These are phyloP conservation scores for Willisornis vidua DNA, from an alignment of 2,113 vertebrate genomes.

Conservation along the genomic window DNA sequence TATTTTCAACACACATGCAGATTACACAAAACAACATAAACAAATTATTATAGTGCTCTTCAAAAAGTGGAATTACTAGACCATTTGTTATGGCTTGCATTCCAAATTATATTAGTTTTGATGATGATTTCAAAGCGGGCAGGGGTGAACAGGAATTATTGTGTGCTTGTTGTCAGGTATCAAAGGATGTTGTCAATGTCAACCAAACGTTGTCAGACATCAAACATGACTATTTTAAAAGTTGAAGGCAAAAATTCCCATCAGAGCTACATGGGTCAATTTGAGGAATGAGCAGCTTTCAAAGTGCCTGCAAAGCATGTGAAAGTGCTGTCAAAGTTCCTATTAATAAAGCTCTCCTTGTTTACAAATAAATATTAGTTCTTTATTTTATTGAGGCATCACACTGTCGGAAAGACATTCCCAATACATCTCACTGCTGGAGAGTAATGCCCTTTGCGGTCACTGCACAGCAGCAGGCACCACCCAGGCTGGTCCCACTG, in stretches of 20 bases:
- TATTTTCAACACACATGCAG: not conserved
- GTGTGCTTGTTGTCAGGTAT: not conserved
- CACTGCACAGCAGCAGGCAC: accelerated
- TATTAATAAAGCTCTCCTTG: not conserved
- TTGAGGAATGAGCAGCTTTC: accelerated
- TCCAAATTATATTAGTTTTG: not conserved
- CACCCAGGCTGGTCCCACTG: not conserved
- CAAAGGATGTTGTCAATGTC: not conserved
- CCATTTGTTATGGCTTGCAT: not conserved
- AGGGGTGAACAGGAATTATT: not conserved
- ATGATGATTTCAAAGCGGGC: accelerated
- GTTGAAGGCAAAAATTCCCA: accelerated
- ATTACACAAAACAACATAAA: not conserved
- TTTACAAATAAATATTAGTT: not conserved
- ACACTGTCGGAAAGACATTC: too few relatives aligned
- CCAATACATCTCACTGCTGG: accelerated
- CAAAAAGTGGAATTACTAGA: not conserved
- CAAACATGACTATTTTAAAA: not conserved
- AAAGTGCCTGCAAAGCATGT: accelerated
- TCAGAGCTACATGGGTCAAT: not conserved
- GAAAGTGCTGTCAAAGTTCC: too few relatives aligned
- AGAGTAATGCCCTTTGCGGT: not conserved
- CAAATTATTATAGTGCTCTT: not conserved
- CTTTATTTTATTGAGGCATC: not conserved
- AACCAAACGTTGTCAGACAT: not conserved